Evolutionary conservation across 2,113 vertebrate species (phyloP), one percentile per base, ranked within the genome.

Genomic region (Empidonax traillii): DNA sequence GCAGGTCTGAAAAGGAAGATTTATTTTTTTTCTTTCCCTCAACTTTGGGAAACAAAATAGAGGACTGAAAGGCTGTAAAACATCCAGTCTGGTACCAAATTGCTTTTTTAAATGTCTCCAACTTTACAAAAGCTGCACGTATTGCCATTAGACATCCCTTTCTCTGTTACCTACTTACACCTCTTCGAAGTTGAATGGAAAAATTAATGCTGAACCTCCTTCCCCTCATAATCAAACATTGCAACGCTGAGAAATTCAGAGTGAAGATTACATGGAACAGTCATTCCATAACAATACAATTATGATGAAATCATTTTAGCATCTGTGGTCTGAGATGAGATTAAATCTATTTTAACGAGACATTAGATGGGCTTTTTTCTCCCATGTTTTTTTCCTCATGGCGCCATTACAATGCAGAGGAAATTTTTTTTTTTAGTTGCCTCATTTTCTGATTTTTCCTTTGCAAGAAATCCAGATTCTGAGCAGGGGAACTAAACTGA

Each of bases 231-330:
- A 97, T 96, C 93, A 96, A 96, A 94, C 93, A 78, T 85, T 79
- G 68, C 55, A 95, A 76, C 2, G 1, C 89, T 58, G 81, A 94
- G 93, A 95, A 96, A 93, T 73, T 89, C 87, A 91, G 81, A 91
- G 44, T 1, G 28, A 95, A 92, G 94, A 85, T 94, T 92, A 76
- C 74, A 92, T 0, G 20, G 86, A 93, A 58, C 77, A 94, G 66
- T 91, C 94, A 93, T 95, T 91, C 95, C 89, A 76, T 71, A 95
- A 96, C 93, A 94, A 95, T 94, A 95, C 84, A 95, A 97, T 97
- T 97, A 97, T 91, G 96, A 95, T 94, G 84, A 97, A 97, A 95
- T 94, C 46, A 89, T 94, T 96, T 94, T 95, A 95, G 93, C 94
- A 95, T 95, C 84, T 91, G 90, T 95, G 91, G 87, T 91, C 91